Evolutionary conservation across 1,140 invertebrate species (phyloP), one percentile per base, ranked within the genome.

Genomic region (Cydia splendana): DNA sequence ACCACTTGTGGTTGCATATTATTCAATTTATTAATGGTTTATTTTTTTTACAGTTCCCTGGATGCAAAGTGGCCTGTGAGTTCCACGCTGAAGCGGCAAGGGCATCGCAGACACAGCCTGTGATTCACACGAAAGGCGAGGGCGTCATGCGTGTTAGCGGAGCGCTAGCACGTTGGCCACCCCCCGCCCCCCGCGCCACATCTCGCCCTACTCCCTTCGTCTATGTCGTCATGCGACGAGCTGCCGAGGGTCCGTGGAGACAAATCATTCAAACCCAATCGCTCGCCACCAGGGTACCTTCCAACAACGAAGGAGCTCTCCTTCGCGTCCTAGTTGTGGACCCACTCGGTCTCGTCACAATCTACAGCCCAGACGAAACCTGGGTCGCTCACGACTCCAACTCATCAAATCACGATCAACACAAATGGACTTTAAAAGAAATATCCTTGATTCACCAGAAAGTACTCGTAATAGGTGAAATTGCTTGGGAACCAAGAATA

Each of bases 381-480:
- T 94, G 95, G 93, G 94, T 95, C 62, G 94, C 94, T 57, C 94
- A 94, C 34, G 94, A 95, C 24, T 94, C 94, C 9, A 94, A 94
- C 71, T 93, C 92, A 79, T 94, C 93, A 4, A 93, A 94, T 80
- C 88, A 91, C 51, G 91, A 90, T 38, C 93, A 94, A 80, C 91
- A 94, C 71, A 91, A 93, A 76, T 96, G 95, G 95, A 93, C 93
- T 2, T 88, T 96, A 67, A 94, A 95, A 79, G 95, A 95, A 89
- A 94, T 95, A 76, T 96, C 95, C 9, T 91, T 96, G 38, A 96
- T 96, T 74, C 95, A 96, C 86, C 95, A 96, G 88, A 95, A 95
- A 87, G 95, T 95, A 78, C 83, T 97, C 75, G 96, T 96, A 12
- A 96, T 96, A 69, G 96, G 96, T 34, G 96, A 96, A 92, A 95